Conservation (phyloP, 2,113 vertebrate genomes). For the Siniperca knerii region DNA sequence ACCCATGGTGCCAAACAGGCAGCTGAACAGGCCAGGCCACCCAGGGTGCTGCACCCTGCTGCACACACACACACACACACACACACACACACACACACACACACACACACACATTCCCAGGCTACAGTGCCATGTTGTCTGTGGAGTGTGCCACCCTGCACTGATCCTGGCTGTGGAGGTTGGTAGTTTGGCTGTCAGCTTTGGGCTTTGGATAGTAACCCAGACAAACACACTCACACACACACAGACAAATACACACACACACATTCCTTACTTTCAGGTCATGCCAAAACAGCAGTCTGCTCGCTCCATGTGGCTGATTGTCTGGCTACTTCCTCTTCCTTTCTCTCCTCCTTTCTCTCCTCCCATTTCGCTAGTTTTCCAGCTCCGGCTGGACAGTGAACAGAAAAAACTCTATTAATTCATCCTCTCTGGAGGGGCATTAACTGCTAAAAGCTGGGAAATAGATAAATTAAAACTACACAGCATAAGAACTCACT, state of each 20-base stretch:
- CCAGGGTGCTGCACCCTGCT: constrained; percentile 57
- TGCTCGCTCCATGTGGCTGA: constrained; percentile 46
- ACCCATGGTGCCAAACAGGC: constrained; percentile 52
- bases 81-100: constrained; percentile 68
- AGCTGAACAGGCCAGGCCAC: constrained; percentile 65
- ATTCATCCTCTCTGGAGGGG: background rate
- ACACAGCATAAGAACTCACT: background rate
- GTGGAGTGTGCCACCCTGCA: constrained; percentile 66
- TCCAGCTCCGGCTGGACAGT: background rate
- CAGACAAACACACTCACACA: constrained; percentile 26
- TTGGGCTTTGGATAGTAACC: constrained; percentile 40
- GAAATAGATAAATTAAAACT: background rate
- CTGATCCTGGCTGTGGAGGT: constrained; percentile 66
- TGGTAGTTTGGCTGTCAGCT: constrained; percentile 49
- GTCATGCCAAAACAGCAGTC: constrained; percentile 60
- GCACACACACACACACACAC: constrained; percentile 31
- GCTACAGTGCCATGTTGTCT: constrained; percentile 61
- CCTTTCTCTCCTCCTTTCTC: constrained; percentile 36
- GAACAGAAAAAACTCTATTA: background rate
- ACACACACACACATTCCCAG: constrained; percentile 62
- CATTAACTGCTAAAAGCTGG: background rate
- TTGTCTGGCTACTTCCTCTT: constrained; percentile 65
- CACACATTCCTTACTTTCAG: constrained; percentile 60
- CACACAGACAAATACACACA: background rate
- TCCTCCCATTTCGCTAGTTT: constrained; percentile 10